phyloP scores from a whole-genome alignment of 1,140 invertebrate species.

The Macrocentrus cingulum region DNA sequence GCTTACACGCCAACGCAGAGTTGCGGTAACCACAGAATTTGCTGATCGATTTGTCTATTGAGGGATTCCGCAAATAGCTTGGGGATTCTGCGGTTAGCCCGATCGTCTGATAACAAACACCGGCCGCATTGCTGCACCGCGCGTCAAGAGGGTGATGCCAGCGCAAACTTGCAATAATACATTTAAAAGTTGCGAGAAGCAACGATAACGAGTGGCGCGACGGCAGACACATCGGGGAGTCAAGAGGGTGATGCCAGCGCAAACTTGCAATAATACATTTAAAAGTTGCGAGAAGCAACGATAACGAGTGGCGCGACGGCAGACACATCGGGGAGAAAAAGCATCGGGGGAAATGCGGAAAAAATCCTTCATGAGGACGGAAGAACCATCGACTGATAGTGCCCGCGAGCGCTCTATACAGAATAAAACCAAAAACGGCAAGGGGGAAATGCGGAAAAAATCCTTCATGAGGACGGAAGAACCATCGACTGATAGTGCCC shows the following conservation, averaged over 20 bases:
- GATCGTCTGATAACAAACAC: conserved; percentile 45
- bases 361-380: conserved; percentile 26
- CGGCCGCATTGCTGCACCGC: conserved; percentile 7
- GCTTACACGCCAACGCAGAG: background rate
- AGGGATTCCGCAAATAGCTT: conserved; percentile 18
- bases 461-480: conserved; percentile 30
- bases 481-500: conserved; percentile 49
- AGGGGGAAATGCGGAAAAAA: conserved; percentile 22
- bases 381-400: conserved; percentile 48
- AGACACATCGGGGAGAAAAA: no score
- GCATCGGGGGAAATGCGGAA: conserved; percentile 21
- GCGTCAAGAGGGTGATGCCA: no score
- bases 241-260: no score
- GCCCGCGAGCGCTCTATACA: conserved; percentile 44
- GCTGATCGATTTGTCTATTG: conserved; percentile 48
- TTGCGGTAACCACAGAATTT: conserved; percentile 43
- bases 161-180: no score
- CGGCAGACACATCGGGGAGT: no score
- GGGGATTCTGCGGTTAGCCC: conserved; percentile 39
- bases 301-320: no score
- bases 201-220: no score
- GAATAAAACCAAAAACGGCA: conserved; percentile 24
- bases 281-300: no score
- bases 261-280: no score
- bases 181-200: no score